These are phyloP conservation scores for Acanthosepion lycidas DNA, from an alignment of 2,888 invertebrate genomes.

Conservation along the genomic window DNA sequence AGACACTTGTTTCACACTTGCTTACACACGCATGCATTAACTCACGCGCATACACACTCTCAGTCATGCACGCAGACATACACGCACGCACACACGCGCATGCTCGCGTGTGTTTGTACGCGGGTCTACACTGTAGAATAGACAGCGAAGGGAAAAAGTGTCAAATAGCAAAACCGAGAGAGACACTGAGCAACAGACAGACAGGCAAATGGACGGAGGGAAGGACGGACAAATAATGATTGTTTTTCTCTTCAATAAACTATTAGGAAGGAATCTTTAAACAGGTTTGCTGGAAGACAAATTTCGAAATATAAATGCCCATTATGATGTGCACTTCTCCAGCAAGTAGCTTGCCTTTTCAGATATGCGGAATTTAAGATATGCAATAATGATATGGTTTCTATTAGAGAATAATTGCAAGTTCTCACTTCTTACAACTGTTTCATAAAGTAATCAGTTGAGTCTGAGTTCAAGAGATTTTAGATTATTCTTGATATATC, in stretches of 20 bases:
- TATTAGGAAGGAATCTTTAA: background rate
- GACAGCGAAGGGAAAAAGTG: background rate
- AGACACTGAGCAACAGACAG: background rate
- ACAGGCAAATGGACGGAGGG: background rate
- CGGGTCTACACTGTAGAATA: background rate
- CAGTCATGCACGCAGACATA: conserved; percentile 8
- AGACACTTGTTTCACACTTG: background rate
- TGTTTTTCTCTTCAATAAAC: background rate
- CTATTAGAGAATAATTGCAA: background rate
- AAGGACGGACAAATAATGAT: background rate
- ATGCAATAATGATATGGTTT: background rate
- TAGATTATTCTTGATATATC: background rate
- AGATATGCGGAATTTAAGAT: background rate
- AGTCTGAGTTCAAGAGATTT: background rate
- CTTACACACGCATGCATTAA: conserved; percentile 33
- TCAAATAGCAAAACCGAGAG: background rate
- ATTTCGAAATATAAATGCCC: background rate
- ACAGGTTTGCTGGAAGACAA: conserved; percentile 33
- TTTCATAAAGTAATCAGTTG: too few species aligned
- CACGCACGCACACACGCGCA: conserved; percentile 8
- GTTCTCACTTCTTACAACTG: background rate
- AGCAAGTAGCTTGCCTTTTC: background rate
- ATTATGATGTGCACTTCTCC: background rate
- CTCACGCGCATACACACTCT: background rate
- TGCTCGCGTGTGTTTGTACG: background rate